Evolutionary conservation across 2,888 invertebrate genomes (phyloP), one percentile per base, ranked within the genome.

Genomic region (Ypsolopha scabrella): DNA sequence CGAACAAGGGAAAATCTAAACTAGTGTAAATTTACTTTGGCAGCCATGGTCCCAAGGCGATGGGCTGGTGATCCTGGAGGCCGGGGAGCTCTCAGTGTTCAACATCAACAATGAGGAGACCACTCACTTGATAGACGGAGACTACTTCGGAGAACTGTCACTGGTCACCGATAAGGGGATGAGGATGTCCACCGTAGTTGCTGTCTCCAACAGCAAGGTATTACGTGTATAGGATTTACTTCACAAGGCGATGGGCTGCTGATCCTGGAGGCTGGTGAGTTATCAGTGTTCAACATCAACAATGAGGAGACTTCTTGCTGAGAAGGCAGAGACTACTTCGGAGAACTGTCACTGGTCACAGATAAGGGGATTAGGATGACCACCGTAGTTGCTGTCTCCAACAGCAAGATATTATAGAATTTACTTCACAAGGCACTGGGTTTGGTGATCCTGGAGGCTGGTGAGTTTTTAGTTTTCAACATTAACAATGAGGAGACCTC

Each of bases 301-400:
- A 53, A 59, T 6, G 34, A 56, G 24, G 67, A 70, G 51, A 51
- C 51, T 2, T 65, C 63, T 0, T 68, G 69, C 49, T 58, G 67
- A 1, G 61, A 64, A 6, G 67, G 68, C 33, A 70, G 68, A 0
- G 69, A 69, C 48, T 64, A 58, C 55, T 68, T 67, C 51, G 67
- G 67, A 1, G 68, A 69, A 33, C 52, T 67, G 2, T 65, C 67
- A 0, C 56, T 70, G 8, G 63, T 70, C 6, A 66, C 65, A 0
- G 67, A 69, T 41, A 58, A 55, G 10, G 70, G 67, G 44, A 33
- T 62, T 6, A 55, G 60, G 6, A 58, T 56, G 37, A 61, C 64
- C 0, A 54, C 51, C 0, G 60, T 68, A 0, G 53, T 67, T 2
- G 65, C 70, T 0, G 55, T 63, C 6, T 61, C 64, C 6, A 24